These are phyloP conservation scores for Leptinotarsa rubiginosa DNA, from an alignment of 2,888 invertebrate species.

Conservation along the genomic window DNA sequence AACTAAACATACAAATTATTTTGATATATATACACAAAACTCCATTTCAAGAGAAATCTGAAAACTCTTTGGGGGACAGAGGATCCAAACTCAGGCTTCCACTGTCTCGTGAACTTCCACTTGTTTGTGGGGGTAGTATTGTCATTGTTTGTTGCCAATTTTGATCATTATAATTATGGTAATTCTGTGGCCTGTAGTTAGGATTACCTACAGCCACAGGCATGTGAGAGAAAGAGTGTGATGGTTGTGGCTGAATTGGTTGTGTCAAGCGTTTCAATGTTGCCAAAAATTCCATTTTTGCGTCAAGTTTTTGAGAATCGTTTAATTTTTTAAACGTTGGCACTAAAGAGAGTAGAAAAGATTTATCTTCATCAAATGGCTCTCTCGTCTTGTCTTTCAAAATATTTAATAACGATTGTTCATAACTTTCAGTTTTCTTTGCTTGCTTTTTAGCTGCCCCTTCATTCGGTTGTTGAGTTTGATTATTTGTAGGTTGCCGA, in stretches of 20 bases:
- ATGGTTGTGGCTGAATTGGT: neutral
- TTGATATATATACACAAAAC: too few relatives aligned
- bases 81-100: too few relatives aligned
- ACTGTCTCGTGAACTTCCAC: too few relatives aligned
- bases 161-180: neutral
- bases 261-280: constrained; percentile 9
- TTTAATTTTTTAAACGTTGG: constrained; percentile 9
- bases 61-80: too few relatives aligned
- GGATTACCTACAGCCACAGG: neutral
- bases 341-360: constrained; percentile 8
- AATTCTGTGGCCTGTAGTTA: too few relatives aligned
- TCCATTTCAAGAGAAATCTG: too few relatives aligned
- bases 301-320: constrained; percentile 7
- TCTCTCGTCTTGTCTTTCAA: neutral
- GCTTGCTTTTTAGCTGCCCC: neutral
- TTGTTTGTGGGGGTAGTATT: too few relatives aligned
- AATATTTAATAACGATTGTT: constrained; percentile 1
- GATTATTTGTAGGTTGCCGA: neutral
- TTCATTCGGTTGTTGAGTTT: constrained; percentile 11
- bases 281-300: constrained; percentile 15
- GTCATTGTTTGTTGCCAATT: too few relatives aligned
- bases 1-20: too few relatives aligned
- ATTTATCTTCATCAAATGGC: constrained; percentile 10
- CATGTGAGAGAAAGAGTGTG: neutral
- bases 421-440: constrained; percentile 5